Evolutionary conservation across 2,888 invertebrate species (phyloP).

Genomic region (Tinea semifulvella): DNA sequence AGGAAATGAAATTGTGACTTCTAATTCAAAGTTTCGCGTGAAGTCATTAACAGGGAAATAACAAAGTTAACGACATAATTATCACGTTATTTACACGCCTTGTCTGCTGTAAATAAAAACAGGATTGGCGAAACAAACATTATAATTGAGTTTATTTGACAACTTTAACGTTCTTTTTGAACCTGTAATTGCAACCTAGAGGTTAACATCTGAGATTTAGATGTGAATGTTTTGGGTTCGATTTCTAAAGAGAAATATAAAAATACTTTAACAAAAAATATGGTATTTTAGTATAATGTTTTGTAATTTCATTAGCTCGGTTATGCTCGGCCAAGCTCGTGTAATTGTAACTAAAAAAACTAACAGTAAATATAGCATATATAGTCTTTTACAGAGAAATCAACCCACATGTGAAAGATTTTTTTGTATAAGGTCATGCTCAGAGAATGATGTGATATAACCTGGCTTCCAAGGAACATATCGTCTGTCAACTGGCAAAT

Average conservation of each 20-base stretch:
- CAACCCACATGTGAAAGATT: too few species aligned
- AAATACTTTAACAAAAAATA: too few species aligned
- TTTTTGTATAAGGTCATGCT: too few species aligned
- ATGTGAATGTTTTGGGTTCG: background rate
- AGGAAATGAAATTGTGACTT: conserved; percentile 11
- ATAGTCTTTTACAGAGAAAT: too few species aligned
- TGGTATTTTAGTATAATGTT: too few species aligned
- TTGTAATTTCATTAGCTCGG: too few species aligned
- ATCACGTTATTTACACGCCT: conserved; percentile 13
- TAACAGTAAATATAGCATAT: too few species aligned
- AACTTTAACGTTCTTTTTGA: background rate
- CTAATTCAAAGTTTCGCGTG: conserved; percentile 4
- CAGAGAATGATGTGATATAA: too few species aligned
- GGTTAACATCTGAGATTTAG: background rate
- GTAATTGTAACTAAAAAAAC: too few species aligned
- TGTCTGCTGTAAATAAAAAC: conserved; percentile 5
- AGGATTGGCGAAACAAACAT: conserved; percentile 2
- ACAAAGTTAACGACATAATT: conserved; percentile 12
- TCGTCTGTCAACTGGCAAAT: too few species aligned
- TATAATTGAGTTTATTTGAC: conserved; percentile 11
- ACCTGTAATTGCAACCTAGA: background rate
- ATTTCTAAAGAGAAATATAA: background rate
- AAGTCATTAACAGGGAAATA: conserved; percentile 12
- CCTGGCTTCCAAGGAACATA: too few species aligned
- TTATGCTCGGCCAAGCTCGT: too few species aligned